phyloP scores from a whole-genome alignment of 1,140 invertebrate species.

The Mercenaria mercenaria region DNA sequence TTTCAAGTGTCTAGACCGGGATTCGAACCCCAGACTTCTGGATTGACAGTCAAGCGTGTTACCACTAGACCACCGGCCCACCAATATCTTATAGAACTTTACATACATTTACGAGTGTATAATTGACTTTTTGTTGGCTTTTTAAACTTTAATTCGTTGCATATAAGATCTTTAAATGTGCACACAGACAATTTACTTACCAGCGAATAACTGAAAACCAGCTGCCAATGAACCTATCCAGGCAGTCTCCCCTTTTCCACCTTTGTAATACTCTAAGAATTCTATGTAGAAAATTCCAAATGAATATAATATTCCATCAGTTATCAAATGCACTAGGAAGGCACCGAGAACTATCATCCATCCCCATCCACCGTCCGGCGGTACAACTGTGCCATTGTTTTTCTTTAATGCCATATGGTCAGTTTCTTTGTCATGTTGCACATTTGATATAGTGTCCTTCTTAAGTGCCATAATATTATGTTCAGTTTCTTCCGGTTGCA shows the following conservation, averaged over 20 bases:
- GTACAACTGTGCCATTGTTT: not conserved
- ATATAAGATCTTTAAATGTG: too few species aligned
- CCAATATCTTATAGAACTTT: too few species aligned
- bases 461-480: too few species aligned
- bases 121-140: too few species aligned
- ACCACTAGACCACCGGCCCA: too few species aligned
- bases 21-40: too few species aligned
- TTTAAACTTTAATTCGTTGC: too few species aligned
- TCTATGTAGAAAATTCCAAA: constrained; percentile 87
- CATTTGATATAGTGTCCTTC: not conserved
- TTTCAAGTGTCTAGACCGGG: too few species aligned
- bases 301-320: constrained; percentile 92
- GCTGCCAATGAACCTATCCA: constrained; percentile 88
- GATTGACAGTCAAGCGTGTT: too few species aligned
- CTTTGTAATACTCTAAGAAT: constrained; percentile 93
- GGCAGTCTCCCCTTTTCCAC: constrained; percentile 94
- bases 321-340: constrained; percentile 99
- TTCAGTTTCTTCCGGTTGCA: not conserved
- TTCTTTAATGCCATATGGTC: not conserved
- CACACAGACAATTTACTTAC: constrained; percentile 68
- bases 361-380: constrained; percentile 89
- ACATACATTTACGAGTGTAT: too few species aligned
- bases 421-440: not conserved
- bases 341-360: constrained; percentile 98
- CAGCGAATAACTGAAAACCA: constrained; percentile 79